Conservation (phyloP, 2,797 vertebrate genomes). For the Alcedo quadribrachys region DNA sequence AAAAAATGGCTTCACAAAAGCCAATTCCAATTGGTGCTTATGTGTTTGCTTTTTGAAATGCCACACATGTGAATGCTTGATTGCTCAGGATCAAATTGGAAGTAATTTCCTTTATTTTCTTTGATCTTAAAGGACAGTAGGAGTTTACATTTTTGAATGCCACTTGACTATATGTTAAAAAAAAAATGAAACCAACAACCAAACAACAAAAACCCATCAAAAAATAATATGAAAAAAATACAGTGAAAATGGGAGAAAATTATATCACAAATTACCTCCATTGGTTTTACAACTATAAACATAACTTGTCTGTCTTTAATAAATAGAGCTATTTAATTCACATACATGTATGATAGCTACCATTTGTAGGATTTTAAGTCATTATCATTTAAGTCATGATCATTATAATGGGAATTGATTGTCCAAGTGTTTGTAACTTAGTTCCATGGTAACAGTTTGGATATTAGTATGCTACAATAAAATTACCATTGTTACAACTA, state of each 20-base stretch:
- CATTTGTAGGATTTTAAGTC: background rate
- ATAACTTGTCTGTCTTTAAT: background rate
- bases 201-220: no score
- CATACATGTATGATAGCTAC: background rate
- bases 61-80: background rate
- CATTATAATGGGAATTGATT: background rate
- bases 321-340: background rate
- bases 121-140: conserved; percentile 18
- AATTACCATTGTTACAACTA: conserved; percentile 12
- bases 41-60: conserved; percentile 40
- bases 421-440: background rate
- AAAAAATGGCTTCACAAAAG: conserved; percentile 3
- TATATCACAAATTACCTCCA: background rate
- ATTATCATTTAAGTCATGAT: background rate
- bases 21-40: background rate
- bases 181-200: background rate
- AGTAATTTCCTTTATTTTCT: conserved; percentile 37
- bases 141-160: background rate
- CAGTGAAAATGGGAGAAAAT: background rate
- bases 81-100: conserved; percentile 21
- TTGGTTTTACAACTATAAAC: background rate
- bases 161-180: background rate
- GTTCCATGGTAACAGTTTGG: conserved; percentile 12
- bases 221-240: background rate
- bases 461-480: background rate